Conservation (phyloP, 2,888 invertebrate species). For the Melieria picta region DNA sequence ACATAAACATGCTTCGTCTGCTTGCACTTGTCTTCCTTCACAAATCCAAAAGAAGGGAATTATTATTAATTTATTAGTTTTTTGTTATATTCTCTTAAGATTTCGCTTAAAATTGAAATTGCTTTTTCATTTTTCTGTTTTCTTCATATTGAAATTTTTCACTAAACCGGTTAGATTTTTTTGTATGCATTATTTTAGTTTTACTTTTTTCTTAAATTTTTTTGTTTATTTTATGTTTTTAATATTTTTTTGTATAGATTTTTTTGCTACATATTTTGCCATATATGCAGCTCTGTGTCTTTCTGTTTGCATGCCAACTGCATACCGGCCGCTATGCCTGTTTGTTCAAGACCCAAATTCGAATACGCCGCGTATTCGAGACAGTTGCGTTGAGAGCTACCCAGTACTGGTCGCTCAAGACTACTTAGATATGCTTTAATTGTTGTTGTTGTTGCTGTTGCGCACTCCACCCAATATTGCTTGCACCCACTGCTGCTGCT, state of each 20-base stretch:
- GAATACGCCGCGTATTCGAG: constrained; percentile 9
- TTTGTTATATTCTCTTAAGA: constrained; percentile 41
- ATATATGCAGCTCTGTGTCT: constrained; percentile 11
- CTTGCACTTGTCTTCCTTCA: not conserved
- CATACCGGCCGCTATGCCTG: constrained; percentile 32
- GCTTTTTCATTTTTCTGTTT: constrained; percentile 34
- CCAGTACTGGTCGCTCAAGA: not conserved
- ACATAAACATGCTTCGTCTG: not conserved
- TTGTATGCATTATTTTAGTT: not conserved
- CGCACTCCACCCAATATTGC: not conserved
- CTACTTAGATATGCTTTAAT: not conserved
- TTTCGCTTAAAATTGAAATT: constrained; percentile 40
- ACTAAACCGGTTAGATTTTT: constrained; percentile 29
- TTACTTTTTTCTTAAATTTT: constrained; percentile 20
- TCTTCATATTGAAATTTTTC: constrained; percentile 30
- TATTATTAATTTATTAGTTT: not conserved
- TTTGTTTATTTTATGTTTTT: not conserved
- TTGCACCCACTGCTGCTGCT: not conserved
- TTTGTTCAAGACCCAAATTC: constrained; percentile 23
- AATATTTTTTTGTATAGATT: not conserved
- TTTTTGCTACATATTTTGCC: not conserved
- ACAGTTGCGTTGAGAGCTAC: constrained; percentile 11
- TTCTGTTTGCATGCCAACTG: constrained; percentile 10
- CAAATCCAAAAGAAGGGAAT: not conserved
- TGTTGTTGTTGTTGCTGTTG: constrained; percentile 8